Base-by-base conservation (phyloP, 2,797 vertebrate genomes). In the Falco biarmicus region DNA sequence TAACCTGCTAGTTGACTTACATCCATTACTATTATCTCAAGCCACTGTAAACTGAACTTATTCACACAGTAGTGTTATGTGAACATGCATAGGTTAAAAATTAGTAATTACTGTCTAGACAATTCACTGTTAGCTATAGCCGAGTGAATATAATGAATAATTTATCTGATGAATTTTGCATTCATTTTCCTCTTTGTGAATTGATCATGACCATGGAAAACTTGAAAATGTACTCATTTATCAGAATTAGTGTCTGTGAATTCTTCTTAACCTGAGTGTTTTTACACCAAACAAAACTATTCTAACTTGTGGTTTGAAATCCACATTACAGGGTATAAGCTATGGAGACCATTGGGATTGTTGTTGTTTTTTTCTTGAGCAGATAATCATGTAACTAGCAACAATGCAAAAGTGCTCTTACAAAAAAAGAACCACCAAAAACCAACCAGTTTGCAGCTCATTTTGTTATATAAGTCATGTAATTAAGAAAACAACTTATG, bases 41-140 rank as follows among this genome's bases (percentile, higher is more conserved):
- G 84, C 51, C 11, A 4, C 76, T 90, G 59, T 47, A 92, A 43
- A 74, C 51, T 28, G 84, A 91, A 90, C 88, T 84, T 92, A 20
- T 81, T 68, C 95, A 95, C 90, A 95, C 89, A 92, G 37, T 0
- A 43, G 45, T 50, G 66, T 63, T 88, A 81, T 69, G 82, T 90
- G 93, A 95, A 70, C 69, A 87, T 64, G 82, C 81, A 89, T 2
- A 95, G 90, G 92, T 96, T 95, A 94, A 96, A 95, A 95, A 95
- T 92, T 91, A 91, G 94, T 96, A 96, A 96, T 95, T 95, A 92
- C 79, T 92, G 93, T 95, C 96, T 95, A 96, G 95, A 96, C 96
- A 96, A 96, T 92, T 95, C 96, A 93, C 66, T 96, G 88, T 95
- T 95, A 96, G 96, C 88, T 87, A 93, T 68, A 95, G 90, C 20